Evolutionary conservation across 2,797 vertebrate genomes (phyloP).

Genomic region (Semaprochilodus insignis): DNA sequence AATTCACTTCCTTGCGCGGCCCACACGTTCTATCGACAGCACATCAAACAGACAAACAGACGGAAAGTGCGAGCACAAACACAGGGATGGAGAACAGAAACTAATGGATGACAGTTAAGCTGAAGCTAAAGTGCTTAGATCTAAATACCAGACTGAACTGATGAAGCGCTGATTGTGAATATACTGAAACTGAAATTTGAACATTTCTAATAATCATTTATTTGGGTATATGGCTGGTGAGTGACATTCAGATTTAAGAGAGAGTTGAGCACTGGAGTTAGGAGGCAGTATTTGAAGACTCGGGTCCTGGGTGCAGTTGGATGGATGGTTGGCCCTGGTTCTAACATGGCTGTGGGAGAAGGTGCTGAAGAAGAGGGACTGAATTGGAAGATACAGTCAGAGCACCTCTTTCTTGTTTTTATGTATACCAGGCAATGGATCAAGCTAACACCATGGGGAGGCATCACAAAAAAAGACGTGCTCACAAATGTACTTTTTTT

Average conservation of each 20-base stretch:
- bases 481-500: neutral
- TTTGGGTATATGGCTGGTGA: neutral
- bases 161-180: constrained; percentile 11
- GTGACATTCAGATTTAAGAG: constrained; percentile 23
- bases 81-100: constrained; percentile 44
- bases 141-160: constrained; percentile 6
- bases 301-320: constrained; percentile 21
- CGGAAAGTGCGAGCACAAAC: constrained; percentile 43
- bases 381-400: constrained; percentile 51
- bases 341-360: constrained; percentile 56
- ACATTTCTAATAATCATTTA: constrained; percentile 5
- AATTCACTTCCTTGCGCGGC: constrained; percentile 25
- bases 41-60: constrained; percentile 43
- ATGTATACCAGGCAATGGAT: neutral
- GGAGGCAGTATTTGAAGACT: constrained; percentile 2
- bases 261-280: constrained; percentile 28
- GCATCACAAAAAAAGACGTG: constrained; percentile 4
- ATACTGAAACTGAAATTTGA: constrained; percentile 37
- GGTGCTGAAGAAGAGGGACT: constrained; percentile 25
- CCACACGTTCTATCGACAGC: constrained; percentile 19
- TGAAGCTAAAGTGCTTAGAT: constrained; percentile 32
- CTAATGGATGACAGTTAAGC: constrained; percentile 22
- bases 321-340: constrained; percentile 56
- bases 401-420: constrained; percentile 29
- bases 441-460: neutral